These are phyloP conservation scores for Gordius sp. DNA, from an alignment of 2,888 invertebrate species.

Conservation along the genomic window DNA sequence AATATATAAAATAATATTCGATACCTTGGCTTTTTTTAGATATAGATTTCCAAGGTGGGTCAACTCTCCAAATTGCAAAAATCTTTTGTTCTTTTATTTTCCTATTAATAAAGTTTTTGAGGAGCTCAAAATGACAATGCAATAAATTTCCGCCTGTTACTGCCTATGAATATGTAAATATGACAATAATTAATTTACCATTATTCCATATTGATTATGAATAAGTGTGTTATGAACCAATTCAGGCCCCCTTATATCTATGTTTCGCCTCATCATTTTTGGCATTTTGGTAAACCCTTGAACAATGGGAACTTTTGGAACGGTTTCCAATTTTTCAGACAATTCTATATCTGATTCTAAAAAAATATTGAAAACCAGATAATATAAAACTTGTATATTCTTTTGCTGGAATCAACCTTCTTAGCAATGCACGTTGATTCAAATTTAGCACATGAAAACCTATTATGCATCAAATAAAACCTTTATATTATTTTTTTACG, in stretches of 20 bases:
- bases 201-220: conserved; percentile 69
- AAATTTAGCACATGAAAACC: too few relatives aligned
- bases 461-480: too few relatives aligned
- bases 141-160: conserved; percentile 51
- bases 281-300: neutral
- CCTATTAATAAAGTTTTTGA: conserved; percentile 47
- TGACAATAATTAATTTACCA: conserved; percentile 35
- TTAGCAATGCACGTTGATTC: too few relatives aligned
- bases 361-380: too few relatives aligned
- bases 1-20: neutral
- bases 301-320: neutral
- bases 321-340: neutral
- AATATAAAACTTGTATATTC: too few relatives aligned
- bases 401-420: too few relatives aligned
- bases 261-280: conserved; percentile 8
- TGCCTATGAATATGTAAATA: conserved; percentile 37
- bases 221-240: conserved; percentile 50
- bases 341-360: too few relatives aligned
- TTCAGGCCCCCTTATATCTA: conserved; percentile 48
- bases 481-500: too few relatives aligned
- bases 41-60: conserved; percentile 77
- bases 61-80: conserved; percentile 81
- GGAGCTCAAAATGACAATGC: conserved; percentile 59
- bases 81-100: conserved; percentile 50
- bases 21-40: conserved; percentile 40